phyloP scores from a whole-genome alignment of 2,888 invertebrate species.

The Merodon equestris region DNA sequence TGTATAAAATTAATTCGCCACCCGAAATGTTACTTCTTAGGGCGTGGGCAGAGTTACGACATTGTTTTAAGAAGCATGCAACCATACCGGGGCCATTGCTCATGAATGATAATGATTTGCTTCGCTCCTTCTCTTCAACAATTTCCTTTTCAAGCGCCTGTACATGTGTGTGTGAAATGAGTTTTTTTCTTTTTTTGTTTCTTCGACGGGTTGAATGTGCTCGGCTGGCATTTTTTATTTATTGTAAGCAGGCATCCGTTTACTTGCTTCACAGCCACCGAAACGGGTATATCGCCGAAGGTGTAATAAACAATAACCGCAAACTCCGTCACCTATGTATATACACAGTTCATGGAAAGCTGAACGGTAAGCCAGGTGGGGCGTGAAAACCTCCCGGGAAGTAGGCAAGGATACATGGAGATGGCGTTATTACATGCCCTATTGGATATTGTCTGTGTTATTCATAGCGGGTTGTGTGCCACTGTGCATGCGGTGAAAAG shows the following conservation, averaged over 20 bases:
- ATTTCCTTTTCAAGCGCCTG: too few relatives aligned
- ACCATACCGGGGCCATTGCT: constrained; percentile 54
- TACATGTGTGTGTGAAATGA: too few relatives aligned
- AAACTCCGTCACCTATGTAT: constrained; percentile 39
- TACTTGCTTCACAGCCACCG: neutral
- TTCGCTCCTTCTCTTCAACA: constrained; percentile 18
- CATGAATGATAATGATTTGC: constrained; percentile 60
- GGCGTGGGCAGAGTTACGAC: constrained; percentile 24
- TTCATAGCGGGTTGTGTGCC: constrained; percentile 10
- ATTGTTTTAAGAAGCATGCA: constrained; percentile 22
- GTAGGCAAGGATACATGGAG: too few relatives aligned
- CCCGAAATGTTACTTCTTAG: neutral
- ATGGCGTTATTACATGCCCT: constrained; percentile 11
- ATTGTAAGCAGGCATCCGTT: too few relatives aligned
- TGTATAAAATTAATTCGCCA: constrained; percentile 36
- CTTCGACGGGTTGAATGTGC: constrained; percentile 16
- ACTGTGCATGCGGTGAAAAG: neutral
- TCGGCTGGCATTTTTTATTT: constrained; percentile 44
- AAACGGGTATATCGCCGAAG: constrained; percentile 25
- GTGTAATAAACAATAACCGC: constrained; percentile 64
- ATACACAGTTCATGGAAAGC: neutral
- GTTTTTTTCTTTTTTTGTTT: constrained; percentile 2
- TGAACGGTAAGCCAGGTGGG: neutral
- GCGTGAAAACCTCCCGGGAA: too few relatives aligned
- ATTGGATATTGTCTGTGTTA: constrained; percentile 6